Base-by-base conservation (phyloP, 2,797 vertebrate genomes). In the Sebastolobus alascanus region DNA sequence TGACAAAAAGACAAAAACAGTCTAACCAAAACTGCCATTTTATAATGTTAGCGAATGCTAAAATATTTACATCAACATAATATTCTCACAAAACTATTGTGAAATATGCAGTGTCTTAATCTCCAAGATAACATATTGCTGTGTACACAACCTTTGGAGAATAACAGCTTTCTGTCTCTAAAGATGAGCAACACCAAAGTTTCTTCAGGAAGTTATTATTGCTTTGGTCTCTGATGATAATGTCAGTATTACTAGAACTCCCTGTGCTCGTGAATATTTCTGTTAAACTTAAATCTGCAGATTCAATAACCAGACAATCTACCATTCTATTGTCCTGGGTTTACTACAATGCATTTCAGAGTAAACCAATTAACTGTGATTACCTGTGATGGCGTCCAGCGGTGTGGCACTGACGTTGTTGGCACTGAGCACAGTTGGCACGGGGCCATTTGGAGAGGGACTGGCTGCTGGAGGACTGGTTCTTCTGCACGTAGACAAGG, bases 361-460 rank as follows among this genome's bases (percentile, higher is more conserved):
- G 8, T 4, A 18, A 70, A 54, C 4, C 2, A 13, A n/a, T 20
- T 20, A 2, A 6, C 31, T 46, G 4, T 31, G 16, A 63, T 88
- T 82, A 94, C 92, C 69, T 84, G 66, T 68, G 33, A 14, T 13
- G 29, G 38, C n/a, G 2, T 85, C 77, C 5, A 1, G 25, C 3
- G 64, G 0, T 8, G 64, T 0, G 74, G 86, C 77, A 84, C 1
- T 1, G 80, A 69, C 71, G 4, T 71, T 78, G 4, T 71, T 78
- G 76, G 82, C 79, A 89, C 1, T 3, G 79, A 64, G 71, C 52
- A 56, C 52, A 13, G 55, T 50, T 70, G 76, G 58, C n/a, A 8
- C 1, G 38, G 33, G 20, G 8, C 22, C 65, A 22, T 69, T 59
- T 20, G 66, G 58, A 68, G 12, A 61, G 10, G 56, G 29, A 12